phyloP scores from a whole-genome alignment of 2,113 vertebrate genomes.

The Symphodus melops region DNA sequence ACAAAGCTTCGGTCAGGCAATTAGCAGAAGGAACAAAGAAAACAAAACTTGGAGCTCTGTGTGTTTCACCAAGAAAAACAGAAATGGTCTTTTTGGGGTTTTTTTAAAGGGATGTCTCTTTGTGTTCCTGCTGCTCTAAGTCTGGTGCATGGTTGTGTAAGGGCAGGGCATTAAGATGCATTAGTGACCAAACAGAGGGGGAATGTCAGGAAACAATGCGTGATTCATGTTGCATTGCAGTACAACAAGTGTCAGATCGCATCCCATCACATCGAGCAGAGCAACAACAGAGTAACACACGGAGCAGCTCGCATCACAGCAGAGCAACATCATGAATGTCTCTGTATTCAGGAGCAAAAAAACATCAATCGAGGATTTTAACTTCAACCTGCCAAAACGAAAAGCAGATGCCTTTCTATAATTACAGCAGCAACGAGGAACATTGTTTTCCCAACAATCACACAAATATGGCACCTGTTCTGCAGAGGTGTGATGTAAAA shows the following conservation, averaged over 20 bases:
- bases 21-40: slow-evolving; percentile 48
- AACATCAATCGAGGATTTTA: background rate
- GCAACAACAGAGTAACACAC: slow-evolving; percentile 18
- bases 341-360: background rate
- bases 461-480: background rate
- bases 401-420: background rate
- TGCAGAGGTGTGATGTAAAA: slow-evolving; percentile 13
- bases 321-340: background rate
- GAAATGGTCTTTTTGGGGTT: slow-evolving; percentile 5
- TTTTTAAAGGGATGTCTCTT: background rate
- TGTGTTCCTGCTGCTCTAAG: background rate
- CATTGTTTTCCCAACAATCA: background rate
- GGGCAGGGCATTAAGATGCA: slow-evolving; percentile 2
- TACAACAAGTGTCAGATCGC: slow-evolving; percentile 1
- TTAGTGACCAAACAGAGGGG: slow-evolving; percentile 1
- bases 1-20: slow-evolving; percentile 57
- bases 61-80: slow-evolving; percentile 28
- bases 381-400: background rate
- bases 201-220: slow-evolving; percentile 15
- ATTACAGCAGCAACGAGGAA: background rate
- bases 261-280: slow-evolving; percentile 12
- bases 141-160: background rate
- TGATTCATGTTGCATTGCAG: background rate
- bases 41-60: slow-evolving; percentile 6
- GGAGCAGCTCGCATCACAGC: background rate